Evolutionary conservation across 2,797 vertebrate species (phyloP), one percentile per base, ranked within the genome.

Genomic region (Leptoclinus maculatus): DNA sequence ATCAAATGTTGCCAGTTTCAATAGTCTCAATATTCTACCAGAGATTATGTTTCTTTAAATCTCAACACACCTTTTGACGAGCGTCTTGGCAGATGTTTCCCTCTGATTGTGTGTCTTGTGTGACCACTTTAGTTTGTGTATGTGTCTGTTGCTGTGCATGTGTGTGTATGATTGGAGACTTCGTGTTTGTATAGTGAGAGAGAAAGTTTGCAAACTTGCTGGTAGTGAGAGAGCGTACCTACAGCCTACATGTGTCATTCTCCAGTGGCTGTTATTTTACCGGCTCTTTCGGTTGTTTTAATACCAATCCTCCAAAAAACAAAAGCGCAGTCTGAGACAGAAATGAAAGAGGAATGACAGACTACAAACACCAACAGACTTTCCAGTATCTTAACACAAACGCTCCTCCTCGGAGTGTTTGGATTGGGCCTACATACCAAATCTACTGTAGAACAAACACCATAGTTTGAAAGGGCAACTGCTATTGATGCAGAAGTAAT

Each of bases 211-310:
- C 9, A 34, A 34, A 16, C 21, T 7, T 39, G 34, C 41, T 12
- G 7, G 21, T 51, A 23, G 66, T 82, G 29, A 74, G 29, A 80
- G 72, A 71, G 47, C 67, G 29, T 54, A 72, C 29, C 19, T 45
- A 8, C 47, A 75, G 76, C 38, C 34, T 56, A 23, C 23, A 69
- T 43, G 5, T 71, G 63, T 85, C 71, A 70, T 68, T 76, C 76
- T 65, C 63, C 54, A 59, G 54, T 7, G 29, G 23, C 58, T 82
- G 69, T 86, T 83, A 77, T 84, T 56, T 53, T 54, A 38, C 29
- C 3, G 0, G 6, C 45, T 72, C 54, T 49, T 57, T 75, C 43
- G 21, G 0, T 27, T 58, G 34, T 70, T n/a, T 72, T 83, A 56
- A 64, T 70, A 63, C 66, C 56, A 59, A 27, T 74, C 51, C 49